Conservation (phyloP, 2,888 invertebrate species). For the Platypus cylindrus region DNA sequence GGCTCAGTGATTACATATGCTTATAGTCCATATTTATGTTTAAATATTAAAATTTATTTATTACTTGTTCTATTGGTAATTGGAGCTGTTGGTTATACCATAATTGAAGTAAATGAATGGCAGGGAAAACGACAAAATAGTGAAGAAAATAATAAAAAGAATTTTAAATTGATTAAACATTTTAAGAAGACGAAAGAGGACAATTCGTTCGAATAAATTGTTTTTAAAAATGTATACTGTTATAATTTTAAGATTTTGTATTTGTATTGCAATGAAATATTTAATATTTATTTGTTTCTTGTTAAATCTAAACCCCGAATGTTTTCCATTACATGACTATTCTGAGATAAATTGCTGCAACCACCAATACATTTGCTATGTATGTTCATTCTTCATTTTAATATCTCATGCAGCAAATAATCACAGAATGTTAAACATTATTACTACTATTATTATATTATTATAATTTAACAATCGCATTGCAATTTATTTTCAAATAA, state of each 20-base stretch:
- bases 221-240: background rate
- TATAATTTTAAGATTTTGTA: background rate
- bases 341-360: no score
- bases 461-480: no score
- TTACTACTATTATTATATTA: no score
- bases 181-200: slow-evolving; percentile 30
- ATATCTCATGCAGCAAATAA: no score
- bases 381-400: no score
- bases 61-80: slow-evolving; percentile 52
- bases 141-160: slow-evolving; percentile 20
- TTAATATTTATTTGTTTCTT: no score
- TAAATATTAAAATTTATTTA: slow-evolving; percentile 55
- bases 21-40: slow-evolving; percentile 65
- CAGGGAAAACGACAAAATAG: slow-evolving; percentile 30
- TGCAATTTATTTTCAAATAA: no score
- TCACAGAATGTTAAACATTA: no score
- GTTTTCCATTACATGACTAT: no score
- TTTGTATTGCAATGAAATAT: background rate
- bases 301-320: no score
- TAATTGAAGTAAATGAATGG: slow-evolving; percentile 48
- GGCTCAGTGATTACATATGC: slow-evolving; percentile 81
- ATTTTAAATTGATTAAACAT: slow-evolving; percentile 34
- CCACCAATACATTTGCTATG: no score
- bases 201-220: background rate
- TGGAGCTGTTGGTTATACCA: slow-evolving; percentile 64